Evolutionary conservation across 2,797 vertebrate species (phyloP).

Genomic region (Oreochromis mossambicus): DNA sequence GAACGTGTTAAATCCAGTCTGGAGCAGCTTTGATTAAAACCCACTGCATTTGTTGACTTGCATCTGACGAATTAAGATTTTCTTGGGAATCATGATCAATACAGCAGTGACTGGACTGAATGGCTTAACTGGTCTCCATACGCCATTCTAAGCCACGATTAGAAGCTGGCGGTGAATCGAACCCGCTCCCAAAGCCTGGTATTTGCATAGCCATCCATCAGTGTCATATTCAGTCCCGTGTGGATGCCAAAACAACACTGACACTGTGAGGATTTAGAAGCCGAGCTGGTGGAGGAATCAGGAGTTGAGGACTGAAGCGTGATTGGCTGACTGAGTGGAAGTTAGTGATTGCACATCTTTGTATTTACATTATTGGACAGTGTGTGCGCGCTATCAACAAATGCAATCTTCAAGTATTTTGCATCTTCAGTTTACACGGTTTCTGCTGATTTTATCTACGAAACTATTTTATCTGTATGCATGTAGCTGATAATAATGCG

Average conservation of each 20-base stretch:
- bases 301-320: not conserved
- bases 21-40: not conserved
- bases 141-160: conserved; percentile 28
- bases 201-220: conserved; percentile 41
- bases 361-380: not conserved
- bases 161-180: conserved; percentile 21
- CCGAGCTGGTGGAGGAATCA: not conserved
- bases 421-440: not conserved
- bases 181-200: conserved; percentile 10
- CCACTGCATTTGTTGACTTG: not conserved
- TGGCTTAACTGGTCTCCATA: conserved; percentile 6
- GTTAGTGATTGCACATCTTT: not conserved
- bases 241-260: conserved; percentile 9
- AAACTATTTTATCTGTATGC: not conserved
- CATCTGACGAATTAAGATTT: not conserved
- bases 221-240: conserved; percentile 23
- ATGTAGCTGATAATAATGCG: not conserved
- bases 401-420: not conserved
- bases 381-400: not conserved
- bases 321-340: not conserved
- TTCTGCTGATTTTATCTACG: not conserved
- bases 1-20: not conserved
- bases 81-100: not conserved
- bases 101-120: not conserved
- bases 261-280: not conserved